These are phyloP conservation scores for Matsumurasca onukii DNA, from an alignment of 1,140 invertebrate species.

Conservation along the genomic window DNA sequence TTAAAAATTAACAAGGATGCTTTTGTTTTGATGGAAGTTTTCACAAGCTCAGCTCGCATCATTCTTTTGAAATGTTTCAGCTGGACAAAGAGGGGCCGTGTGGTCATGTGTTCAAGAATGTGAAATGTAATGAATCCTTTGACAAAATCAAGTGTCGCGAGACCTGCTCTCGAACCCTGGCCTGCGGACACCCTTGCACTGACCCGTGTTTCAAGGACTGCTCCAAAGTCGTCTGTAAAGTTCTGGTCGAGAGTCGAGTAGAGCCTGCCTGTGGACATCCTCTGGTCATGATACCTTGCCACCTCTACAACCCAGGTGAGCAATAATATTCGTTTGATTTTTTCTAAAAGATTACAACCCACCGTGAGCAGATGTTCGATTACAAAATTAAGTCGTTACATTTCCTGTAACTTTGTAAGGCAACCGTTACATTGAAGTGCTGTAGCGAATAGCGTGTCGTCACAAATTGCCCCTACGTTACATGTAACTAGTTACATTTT, in stretches of 20 bases:
- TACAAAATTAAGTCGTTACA: too few relatives aligned
- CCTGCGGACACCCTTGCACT: not conserved
- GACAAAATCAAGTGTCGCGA: not conserved
- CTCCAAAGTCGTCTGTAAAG: not conserved
- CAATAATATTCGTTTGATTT: not conserved
- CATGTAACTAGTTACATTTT: too few relatives aligned
- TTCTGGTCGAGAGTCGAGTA: not conserved
- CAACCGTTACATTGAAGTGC: too few relatives aligned
- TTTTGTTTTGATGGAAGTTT: too few relatives aligned
- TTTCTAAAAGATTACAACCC: too few relatives aligned
- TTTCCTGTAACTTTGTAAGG: too few relatives aligned
- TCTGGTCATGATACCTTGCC: not conserved
- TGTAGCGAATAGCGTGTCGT: too few relatives aligned
- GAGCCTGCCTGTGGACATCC: not conserved
- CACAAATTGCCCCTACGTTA: too few relatives aligned
- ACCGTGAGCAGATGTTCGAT: too few relatives aligned
- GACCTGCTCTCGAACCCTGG: not conserved
- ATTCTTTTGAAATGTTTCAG: too few relatives aligned
- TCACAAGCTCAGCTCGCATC: too few relatives aligned
- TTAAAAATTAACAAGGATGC: too few relatives aligned
- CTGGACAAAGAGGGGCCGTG: not conserved
- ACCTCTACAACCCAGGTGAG: not conserved
- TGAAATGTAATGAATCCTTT: not conserved
- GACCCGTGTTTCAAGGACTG: not conserved
- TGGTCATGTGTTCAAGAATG: not conserved